Evolutionary conservation across 1,140 invertebrate species (phyloP), one percentile per base, ranked within the genome.

Genomic region (Tenebrio molitor): DNA sequence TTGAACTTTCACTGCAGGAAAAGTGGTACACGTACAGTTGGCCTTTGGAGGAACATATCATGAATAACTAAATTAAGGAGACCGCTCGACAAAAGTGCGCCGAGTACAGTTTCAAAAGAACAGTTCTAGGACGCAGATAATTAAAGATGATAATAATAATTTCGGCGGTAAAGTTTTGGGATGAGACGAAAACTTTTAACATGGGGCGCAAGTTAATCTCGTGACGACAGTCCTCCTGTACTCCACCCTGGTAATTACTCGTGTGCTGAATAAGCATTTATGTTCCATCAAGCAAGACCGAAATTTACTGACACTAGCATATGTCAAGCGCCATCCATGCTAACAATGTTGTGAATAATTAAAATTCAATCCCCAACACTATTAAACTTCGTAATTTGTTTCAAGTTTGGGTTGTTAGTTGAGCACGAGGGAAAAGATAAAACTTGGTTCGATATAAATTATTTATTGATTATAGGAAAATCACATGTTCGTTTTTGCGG

Each of bases 401-500:
- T 46, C 17, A 21, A 19, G 50, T 50, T 50, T 50, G 7, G 12
- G n/a, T 21, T 21, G 16, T 53, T 29, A 29, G 3, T n/a, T n/a
- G n/a, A n/a, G n/a, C n/a, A n/a, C n/a, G 7, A 15, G 17, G 44
- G 15, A 19, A 58, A 15, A 29, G 12, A n/a, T n/a, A 33, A 10
- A 21, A 25, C n/a, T 58, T 12, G 14, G 5, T 15, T 29, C 2
- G 7, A 17, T 58, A 58, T 58, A 58, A 58, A 58, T 58, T 58
- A 33, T 58, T 58, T 58, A 58, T 58, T 58, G 50, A 58, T 58
- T 33, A 58, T 14, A 33, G 50, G 50, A 58, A 58, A 58, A 58
- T 58, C 23, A 58, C 46, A 44, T 44, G 42, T 12, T 44, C 3
- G 42, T 2, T 16, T 44, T 44, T 44, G 17, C 17, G 42, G 3